Evolutionary conservation across 1,140 invertebrate genomes (phyloP).

Genomic region (Drosophila busckii): DNA sequence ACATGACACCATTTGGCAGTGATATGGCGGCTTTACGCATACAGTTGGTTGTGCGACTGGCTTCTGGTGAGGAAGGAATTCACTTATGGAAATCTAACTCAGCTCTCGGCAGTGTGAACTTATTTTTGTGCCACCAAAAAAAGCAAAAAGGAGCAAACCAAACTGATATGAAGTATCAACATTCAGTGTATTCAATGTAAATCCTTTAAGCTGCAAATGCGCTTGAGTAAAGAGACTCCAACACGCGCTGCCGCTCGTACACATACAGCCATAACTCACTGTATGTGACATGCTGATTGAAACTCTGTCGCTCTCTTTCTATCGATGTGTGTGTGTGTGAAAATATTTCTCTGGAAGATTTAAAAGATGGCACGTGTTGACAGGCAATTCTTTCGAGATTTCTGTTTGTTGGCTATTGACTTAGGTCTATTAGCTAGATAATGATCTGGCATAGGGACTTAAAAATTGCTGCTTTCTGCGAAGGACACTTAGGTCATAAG

Average conservation of each 20-base stretch:
- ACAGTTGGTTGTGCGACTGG: constrained; percentile 18
- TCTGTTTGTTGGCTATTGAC: neutral
- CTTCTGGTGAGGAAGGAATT: constrained; percentile 33
- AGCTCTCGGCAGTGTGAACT: constrained; percentile 37
- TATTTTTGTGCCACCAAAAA: constrained; percentile 18
- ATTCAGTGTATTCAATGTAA: constrained; percentile 72
- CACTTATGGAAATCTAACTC: constrained; percentile 74
- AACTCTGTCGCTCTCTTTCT: too few relatives aligned
- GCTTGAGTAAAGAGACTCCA: constrained; percentile 25
- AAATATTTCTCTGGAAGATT: constrained; percentile 22
- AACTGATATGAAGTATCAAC: constrained; percentile 73
- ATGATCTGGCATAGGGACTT: too few relatives aligned
- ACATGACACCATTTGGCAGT: constrained; percentile 68
- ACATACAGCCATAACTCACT: neutral
- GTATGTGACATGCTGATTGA: constrained; percentile 23
- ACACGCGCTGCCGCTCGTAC: neutral
- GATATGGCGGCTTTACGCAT: constrained; percentile 41
- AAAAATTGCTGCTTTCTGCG: too few relatives aligned
- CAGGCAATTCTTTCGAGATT: constrained; percentile 9
- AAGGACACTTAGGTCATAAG: too few relatives aligned
- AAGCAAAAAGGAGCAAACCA: constrained; percentile 36
- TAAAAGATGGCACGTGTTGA: constrained; percentile 7
- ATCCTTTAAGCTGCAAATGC: constrained; percentile 72
- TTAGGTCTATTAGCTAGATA: neutral
- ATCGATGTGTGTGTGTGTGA: too few relatives aligned